Conservation (phyloP, 2,113 vertebrate genomes). For the Myrmecophaga tridactyla region DNA sequence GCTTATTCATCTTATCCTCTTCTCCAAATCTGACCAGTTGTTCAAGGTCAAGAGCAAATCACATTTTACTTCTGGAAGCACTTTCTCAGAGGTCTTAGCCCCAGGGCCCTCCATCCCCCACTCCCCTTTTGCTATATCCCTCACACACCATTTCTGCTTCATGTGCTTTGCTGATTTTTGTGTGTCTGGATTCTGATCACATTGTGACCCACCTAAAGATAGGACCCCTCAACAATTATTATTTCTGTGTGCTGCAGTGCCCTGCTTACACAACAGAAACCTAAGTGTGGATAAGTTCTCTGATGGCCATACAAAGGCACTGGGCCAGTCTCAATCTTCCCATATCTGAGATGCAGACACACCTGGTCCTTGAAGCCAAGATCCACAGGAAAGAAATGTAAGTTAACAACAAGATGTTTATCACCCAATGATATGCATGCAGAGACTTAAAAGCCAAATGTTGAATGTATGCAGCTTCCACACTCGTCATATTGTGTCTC, state of each 20-base stretch:
- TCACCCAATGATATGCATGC: accelerated
- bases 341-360: background rate
- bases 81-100: background rate
- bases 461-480: background rate
- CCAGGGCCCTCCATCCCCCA: no score
- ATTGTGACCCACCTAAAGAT: background rate
- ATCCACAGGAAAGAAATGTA: background rate
- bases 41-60: background rate
- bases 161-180: background rate
- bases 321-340: background rate
- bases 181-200: background rate
- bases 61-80: background rate
- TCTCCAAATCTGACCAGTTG: background rate
- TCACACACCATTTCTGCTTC: background rate
- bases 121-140: accelerated
- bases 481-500: background rate
- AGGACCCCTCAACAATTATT: background rate
- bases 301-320: background rate
- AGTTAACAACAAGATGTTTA: background rate
- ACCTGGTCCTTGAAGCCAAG: background rate
- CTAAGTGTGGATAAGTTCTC: background rate
- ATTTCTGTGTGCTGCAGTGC: background rate
- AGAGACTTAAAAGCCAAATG: background rate
- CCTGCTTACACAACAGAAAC: background rate
- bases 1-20: background rate